Conservation (phyloP, 2,113 vertebrate genomes). For the Xenotilapia leptura region DNA sequence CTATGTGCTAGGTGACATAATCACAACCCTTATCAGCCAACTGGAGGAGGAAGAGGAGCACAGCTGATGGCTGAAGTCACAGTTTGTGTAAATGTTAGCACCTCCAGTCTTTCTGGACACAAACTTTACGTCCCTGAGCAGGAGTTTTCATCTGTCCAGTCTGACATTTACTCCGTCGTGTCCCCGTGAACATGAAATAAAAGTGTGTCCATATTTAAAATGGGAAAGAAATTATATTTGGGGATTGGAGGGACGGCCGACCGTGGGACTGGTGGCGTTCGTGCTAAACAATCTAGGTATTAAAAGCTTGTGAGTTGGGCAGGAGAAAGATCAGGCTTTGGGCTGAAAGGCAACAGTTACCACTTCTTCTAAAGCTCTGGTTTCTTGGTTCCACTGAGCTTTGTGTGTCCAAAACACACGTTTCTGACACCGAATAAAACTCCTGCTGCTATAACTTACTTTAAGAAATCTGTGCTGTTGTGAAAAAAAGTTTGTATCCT, state of each 20-base stretch:
- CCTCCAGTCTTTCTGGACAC: background rate
- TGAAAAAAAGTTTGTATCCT: background rate
- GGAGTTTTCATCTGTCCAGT: accelerated
- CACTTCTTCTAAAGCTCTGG: background rate
- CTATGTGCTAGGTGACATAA: background rate
- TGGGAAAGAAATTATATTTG: background rate
- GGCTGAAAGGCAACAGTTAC: background rate
- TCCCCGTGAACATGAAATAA: accelerated
- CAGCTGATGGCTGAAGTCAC: background rate
- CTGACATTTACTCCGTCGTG: background rate
- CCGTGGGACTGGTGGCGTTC: accelerated
- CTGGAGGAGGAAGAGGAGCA: background rate
- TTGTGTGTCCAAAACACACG: accelerated
- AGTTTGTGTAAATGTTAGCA: background rate
- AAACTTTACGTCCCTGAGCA: background rate
- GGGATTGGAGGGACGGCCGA: background rate
- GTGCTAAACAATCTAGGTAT: accelerated
- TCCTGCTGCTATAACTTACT: background rate
- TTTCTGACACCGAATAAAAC: background rate
- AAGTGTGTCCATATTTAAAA: background rate
- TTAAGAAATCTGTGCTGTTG: background rate
- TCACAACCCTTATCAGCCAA: background rate
- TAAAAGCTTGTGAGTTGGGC: background rate
- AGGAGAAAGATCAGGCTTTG: background rate
- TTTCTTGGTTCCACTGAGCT: background rate